Conservation (phyloP, 2,888 invertebrate species). For the Hirudinaria manillensis region DNA sequence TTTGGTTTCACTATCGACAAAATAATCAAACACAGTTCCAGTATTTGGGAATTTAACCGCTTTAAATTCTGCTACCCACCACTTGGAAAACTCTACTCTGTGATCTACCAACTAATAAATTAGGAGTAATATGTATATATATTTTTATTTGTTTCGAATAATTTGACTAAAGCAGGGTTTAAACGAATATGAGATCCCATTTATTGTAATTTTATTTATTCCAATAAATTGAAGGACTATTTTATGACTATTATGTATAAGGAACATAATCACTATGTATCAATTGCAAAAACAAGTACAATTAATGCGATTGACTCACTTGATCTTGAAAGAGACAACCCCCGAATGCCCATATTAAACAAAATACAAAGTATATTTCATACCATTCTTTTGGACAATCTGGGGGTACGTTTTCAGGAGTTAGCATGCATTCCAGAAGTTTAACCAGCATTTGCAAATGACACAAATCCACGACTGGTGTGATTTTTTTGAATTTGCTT, state of each 20-base stretch:
- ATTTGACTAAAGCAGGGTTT: not conserved
- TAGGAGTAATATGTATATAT: not conserved
- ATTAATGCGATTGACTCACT: conserved; percentile 39
- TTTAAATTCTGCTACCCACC: conserved; percentile 96
- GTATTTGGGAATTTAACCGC: conserved; percentile 81
- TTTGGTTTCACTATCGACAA: conserved; percentile 81
- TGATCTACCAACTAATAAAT: conserved; percentile 72
- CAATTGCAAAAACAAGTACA: not conserved
- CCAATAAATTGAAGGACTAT: too few species aligned
- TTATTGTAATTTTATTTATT: not conserved
- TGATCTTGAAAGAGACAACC: conserved; percentile 93
- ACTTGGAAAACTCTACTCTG: conserved; percentile 89
- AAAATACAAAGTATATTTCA: conserved; percentile 90
- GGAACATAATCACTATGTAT: not conserved
- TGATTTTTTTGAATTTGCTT: conserved; percentile 77
- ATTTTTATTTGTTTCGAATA: conserved; percentile 19
- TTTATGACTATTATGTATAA: not conserved
- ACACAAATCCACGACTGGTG: conserved; percentile 86
- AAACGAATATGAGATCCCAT: too few species aligned
- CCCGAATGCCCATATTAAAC: conserved; percentile 93
- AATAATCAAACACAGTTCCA: conserved; percentile 91
- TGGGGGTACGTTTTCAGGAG: conserved; percentile 72
- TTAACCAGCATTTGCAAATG: conserved; percentile 85
- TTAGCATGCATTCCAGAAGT: conserved; percentile 75
- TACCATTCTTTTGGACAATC: conserved; percentile 92